Conservation (phyloP, 2,888 invertebrate species). For the Steinernema carpocapsae region DNA sequence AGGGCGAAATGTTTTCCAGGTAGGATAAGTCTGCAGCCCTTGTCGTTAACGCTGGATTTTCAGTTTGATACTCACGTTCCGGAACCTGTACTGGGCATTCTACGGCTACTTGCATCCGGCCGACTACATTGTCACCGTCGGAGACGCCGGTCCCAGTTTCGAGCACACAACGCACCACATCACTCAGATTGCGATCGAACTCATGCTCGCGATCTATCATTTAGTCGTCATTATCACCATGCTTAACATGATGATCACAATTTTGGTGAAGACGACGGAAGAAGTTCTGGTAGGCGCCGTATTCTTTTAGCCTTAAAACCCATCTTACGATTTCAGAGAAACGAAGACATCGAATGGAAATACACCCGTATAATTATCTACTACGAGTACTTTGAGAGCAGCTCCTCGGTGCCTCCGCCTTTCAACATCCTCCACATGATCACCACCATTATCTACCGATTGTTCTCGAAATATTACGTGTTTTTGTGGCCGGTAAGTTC, state of each 20-base stretch:
- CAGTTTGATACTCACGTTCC: constrained; percentile 31
- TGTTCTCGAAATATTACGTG: constrained; percentile 26
- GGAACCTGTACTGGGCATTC: constrained; percentile 59
- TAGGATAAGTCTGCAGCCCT: too few relatives aligned
- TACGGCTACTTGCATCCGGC: constrained; percentile 56
- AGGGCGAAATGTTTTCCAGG: neutral
- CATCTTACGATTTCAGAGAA: constrained; percentile 46
- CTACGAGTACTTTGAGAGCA: constrained; percentile 54
- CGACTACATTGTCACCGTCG: constrained; percentile 44
- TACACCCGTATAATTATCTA: constrained; percentile 56
- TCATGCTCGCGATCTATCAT: constrained; percentile 53
- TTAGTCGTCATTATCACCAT: constrained; percentile 56
- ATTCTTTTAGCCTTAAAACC: neutral
- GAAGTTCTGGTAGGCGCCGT: constrained; percentile 51
- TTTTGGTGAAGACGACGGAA: constrained; percentile 59
- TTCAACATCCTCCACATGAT: constrained; percentile 51
- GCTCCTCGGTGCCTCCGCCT: constrained; percentile 58
- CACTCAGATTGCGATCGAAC: constrained; percentile 45
- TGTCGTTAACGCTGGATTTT: too few relatives aligned
- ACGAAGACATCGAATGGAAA: constrained; percentile 64
- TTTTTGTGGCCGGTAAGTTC: constrained; percentile 33
- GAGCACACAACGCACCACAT: constrained; percentile 39
- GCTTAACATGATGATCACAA: constrained; percentile 62
- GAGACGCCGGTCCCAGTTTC: constrained; percentile 50
- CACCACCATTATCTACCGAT: neutral